phyloP scores from a whole-genome alignment of 2,888 invertebrate species.

The Eupithecia subfuscata region DNA sequence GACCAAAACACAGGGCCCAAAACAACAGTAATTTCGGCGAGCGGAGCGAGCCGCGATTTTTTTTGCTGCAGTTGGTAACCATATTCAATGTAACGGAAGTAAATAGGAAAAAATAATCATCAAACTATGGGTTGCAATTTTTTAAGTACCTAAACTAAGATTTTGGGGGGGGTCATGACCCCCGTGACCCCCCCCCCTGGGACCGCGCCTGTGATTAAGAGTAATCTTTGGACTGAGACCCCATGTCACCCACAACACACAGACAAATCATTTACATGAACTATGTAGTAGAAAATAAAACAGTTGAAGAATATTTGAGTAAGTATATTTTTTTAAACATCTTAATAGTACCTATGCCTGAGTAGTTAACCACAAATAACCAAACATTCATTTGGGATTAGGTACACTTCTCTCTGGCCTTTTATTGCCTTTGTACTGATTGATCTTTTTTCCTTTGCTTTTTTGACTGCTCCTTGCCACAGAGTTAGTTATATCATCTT shows the following conservation, averaged over 20 bases:
- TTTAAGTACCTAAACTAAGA: too few relatives aligned
- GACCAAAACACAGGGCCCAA: too few relatives aligned
- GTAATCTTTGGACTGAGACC: too few relatives aligned
- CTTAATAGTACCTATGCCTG: not conserved
- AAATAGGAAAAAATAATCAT: too few relatives aligned
- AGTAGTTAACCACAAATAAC: not conserved
- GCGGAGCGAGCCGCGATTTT: too few relatives aligned
- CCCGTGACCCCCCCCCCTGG: too few relatives aligned
- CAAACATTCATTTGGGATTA: conserved; percentile 2
- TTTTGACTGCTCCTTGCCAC: conserved; percentile 40
- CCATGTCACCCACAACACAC: not conserved
- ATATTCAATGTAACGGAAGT: too few relatives aligned
- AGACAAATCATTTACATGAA: not conserved
- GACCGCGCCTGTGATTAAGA: too few relatives aligned
- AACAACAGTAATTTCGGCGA: too few relatives aligned
- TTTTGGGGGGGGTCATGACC: too few relatives aligned
- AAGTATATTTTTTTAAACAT: not conserved
- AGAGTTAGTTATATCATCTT: conserved; percentile 55
- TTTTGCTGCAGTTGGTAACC: too few relatives aligned
- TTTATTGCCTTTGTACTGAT: conserved; percentile 25
- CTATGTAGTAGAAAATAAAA: not conserved
- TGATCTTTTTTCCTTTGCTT: conserved; percentile 47
- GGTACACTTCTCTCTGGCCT: conserved; percentile 17
- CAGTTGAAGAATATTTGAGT: not conserved
- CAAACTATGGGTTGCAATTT: too few relatives aligned